A percentile compares a stretch with the other conserved stretches of the same genome.
These are phyloP conservation scores for Cyphomyrmex costatus DNA, from an alignment of 1,140 invertebrate species.

Conservation along the genomic window DNA sequence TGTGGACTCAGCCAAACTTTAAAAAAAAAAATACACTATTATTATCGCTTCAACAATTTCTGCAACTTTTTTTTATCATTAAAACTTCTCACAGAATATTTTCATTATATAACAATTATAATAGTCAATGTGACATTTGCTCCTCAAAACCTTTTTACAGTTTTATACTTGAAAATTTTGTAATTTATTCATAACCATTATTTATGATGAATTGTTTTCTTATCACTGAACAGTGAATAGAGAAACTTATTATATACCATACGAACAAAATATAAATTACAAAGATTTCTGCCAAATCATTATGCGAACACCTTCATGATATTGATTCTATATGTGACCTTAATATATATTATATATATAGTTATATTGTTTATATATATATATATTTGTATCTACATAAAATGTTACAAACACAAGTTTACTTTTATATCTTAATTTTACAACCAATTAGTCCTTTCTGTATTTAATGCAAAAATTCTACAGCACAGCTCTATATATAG, in stretches of 20 bases:
- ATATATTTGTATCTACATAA: not conserved
- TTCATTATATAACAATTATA: constrained; percentile 2
- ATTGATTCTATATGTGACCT: constrained; percentile 2
- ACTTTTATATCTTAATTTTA: constrained; percentile 11
- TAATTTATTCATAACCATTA: not conserved
- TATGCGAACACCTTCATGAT: not conserved
- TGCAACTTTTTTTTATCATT: not conserved
- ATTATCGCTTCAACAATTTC: not conserved
- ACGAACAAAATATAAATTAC: constrained; percentile 3
- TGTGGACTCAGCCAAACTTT: too few species aligned
- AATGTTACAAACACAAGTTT: not conserved
- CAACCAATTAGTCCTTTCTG: not conserved
- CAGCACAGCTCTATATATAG: not conserved
- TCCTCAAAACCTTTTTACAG: not conserved
- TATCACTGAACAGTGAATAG: not conserved
- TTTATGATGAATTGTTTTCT: not conserved
- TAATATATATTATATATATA: not conserved
- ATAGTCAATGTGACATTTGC: not conserved
- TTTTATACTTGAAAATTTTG: not conserved
- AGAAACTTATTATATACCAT: not conserved
- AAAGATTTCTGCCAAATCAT: constrained; percentile 2
- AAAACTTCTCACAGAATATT: not conserved
- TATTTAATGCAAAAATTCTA: constrained; percentile 1
- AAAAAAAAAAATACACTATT: not conserved
- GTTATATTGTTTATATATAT: not conserved